Evolutionary conservation across 2,113 vertebrate species (phyloP).

Genomic region (Bos indicus): DNA sequence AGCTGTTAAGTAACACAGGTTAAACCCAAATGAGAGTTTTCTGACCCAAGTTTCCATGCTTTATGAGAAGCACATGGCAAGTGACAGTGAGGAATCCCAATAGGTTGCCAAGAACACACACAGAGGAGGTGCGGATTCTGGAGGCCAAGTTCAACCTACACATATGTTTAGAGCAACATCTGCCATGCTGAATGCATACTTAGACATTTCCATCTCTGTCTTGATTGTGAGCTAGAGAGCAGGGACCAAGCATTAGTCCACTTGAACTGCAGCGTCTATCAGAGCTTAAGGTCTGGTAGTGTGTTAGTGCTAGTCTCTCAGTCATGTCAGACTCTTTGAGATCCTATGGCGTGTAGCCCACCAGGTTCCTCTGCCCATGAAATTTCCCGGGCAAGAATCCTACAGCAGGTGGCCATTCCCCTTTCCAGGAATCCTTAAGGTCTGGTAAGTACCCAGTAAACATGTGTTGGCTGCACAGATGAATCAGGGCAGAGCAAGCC

Average conservation of each 20-base stretch:
- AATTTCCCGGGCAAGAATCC: background rate
- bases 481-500: background rate
- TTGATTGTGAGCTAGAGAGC: background rate
- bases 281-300: background rate
- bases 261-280: background rate
- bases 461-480: background rate
- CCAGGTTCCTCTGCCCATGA: background rate
- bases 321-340: background rate
- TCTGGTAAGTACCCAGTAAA: background rate
- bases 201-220: background rate
- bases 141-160: background rate
- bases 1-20: background rate
- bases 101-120: background rate
- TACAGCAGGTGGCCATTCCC: background rate
- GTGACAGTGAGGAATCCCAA: background rate
- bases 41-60: background rate
- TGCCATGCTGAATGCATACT: background rate
- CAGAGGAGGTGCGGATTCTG: background rate
- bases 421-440: background rate
- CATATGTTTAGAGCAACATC: background rate
- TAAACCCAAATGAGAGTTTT: slow-evolving; percentile 10
- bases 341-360: background rate
- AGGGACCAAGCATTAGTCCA: background rate
- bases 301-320: background rate
- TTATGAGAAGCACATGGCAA: background rate